phyloP scores from a whole-genome alignment of 2,113 vertebrate species.

The Ciconia maguari region DNA sequence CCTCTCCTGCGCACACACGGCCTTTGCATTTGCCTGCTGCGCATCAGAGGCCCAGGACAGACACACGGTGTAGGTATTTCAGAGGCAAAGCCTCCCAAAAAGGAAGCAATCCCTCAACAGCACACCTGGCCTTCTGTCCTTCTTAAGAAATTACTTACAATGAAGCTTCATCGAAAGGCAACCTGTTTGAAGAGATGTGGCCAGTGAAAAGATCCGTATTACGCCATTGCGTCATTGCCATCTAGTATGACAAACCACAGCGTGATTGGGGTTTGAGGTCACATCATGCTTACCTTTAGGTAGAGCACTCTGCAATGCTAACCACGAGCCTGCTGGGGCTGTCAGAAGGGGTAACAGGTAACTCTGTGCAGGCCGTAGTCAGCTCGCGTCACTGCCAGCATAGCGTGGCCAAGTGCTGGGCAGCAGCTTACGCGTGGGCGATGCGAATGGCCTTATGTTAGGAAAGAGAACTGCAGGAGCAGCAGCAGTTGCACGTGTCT shows the following conservation, averaged over 20 bases:
- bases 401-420: not conserved
- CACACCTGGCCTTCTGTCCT: not conserved
- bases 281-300: not conserved
- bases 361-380: accelerated
- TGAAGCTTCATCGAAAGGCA: not conserved
- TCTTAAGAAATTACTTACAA: not conserved
- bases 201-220: not conserved
- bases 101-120: not conserved
- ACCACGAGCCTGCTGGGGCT: not conserved
- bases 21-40: not conserved
- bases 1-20: accelerated
- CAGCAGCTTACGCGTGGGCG: not conserved
- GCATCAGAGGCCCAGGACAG: not conserved
- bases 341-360: too few relatives aligned
- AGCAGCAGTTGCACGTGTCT: accelerated
- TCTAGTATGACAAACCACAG: not conserved
- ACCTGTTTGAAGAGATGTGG: not conserved
- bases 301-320: not conserved
- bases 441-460: not conserved
- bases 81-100: not conserved
- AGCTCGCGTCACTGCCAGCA: accelerated
- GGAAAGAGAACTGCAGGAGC: not conserved
- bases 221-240: accelerated
- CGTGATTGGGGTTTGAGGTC: accelerated
- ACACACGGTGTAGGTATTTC: accelerated